phyloP scores from a whole-genome alignment of 2,888 invertebrate species.

The Xestobium rufovillosum region DNA sequence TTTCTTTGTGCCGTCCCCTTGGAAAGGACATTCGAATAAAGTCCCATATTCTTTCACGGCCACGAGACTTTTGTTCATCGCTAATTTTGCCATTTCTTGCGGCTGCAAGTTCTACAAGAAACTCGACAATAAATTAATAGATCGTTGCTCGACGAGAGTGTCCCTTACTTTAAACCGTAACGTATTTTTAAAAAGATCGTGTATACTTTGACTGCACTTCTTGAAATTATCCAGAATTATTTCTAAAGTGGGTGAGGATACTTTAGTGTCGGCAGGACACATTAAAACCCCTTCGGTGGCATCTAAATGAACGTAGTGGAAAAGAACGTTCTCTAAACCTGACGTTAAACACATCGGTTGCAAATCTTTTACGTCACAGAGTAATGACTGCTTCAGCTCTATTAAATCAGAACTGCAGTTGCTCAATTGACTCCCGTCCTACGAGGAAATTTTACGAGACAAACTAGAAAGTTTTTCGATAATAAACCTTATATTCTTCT shows the following conservation, averaged over 20 bases:
- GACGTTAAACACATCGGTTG: conserved; percentile 54
- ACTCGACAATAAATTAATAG: not conserved
- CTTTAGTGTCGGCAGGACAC: conserved; percentile 46
- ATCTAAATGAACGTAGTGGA: conserved; percentile 70
- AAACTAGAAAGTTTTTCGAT: conserved; percentile 4
- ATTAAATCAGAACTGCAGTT: conserved; percentile 58
- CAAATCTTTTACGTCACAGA: conserved; percentile 62
- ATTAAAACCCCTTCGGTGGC: conserved; percentile 62
- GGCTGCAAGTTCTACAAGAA: conserved; percentile 40
- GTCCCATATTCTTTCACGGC: conserved; percentile 81
- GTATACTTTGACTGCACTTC: conserved; percentile 62
- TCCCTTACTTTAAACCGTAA: conserved; percentile 48
- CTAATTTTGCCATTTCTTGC: conserved; percentile 42
- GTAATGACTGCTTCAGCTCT: conserved; percentile 63
- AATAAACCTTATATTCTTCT: conserved; percentile 55
- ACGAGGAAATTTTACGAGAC: conserved; percentile 25
- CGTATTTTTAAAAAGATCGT: conserved; percentile 63
- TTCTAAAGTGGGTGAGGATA: conserved; percentile 35
- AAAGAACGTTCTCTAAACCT: conserved; percentile 64
- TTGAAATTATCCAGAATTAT: conserved; percentile 63
- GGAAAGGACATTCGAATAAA: conserved; percentile 57
- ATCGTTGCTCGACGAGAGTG: no score
- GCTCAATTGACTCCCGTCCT: conserved; percentile 60
- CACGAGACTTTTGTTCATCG: conserved; percentile 65
- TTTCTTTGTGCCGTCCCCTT: conserved; percentile 39